A percentile compares a stretch with the other conserved stretches of the same genome.
These are phyloP conservation scores for Fistularia commersonii DNA, from an alignment of 2,797 vertebrate species.

Conservation along the genomic window DNA sequence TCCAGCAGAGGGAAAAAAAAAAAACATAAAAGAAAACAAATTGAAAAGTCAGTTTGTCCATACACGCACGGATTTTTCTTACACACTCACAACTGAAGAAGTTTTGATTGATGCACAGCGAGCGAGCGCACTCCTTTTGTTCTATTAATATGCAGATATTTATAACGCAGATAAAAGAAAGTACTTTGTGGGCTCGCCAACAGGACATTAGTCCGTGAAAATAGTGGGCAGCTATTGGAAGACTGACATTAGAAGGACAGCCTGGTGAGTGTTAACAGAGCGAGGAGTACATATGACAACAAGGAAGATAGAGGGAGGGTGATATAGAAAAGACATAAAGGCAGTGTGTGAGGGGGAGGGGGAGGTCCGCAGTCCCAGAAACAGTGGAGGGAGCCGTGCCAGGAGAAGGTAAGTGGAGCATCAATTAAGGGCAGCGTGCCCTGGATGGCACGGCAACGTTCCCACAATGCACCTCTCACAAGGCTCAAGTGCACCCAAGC, in stretches of 20 bases:
- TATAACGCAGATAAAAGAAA: conserved; percentile 30
- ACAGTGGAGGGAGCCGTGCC: conserved; percentile 60
- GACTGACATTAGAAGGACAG: conserved; percentile 1
- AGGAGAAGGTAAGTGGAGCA: conserved; percentile 74
- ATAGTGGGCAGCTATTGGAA: too few species aligned
- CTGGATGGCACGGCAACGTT: conserved; percentile 60
- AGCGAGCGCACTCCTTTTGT: conserved; percentile 45
- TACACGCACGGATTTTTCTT: background rate
- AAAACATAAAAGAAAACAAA: too few species aligned
- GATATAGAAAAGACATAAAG: conserved; percentile 15
- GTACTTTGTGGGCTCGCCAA: background rate
- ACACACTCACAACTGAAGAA: conserved; percentile 18
- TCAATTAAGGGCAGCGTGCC: conserved; percentile 77
- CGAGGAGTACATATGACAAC: conserved; percentile 8
- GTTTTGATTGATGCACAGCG: conserved; percentile 27
- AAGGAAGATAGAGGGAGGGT: conserved; percentile 20
- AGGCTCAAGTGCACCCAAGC: background rate
- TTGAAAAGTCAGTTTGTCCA: background rate
- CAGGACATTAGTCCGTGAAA: too few species aligned
- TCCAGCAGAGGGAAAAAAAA: too few species aligned
- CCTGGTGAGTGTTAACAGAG: conserved; percentile 10
- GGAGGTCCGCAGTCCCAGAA: conserved; percentile 55
- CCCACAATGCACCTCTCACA: conserved; percentile 58
- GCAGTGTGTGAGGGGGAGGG: conserved; percentile 1
- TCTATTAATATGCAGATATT: conserved; percentile 57